These are phyloP conservation scores for Lathamus discolor DNA, from an alignment of 2,113 vertebrate species.

Conservation along the genomic window DNA sequence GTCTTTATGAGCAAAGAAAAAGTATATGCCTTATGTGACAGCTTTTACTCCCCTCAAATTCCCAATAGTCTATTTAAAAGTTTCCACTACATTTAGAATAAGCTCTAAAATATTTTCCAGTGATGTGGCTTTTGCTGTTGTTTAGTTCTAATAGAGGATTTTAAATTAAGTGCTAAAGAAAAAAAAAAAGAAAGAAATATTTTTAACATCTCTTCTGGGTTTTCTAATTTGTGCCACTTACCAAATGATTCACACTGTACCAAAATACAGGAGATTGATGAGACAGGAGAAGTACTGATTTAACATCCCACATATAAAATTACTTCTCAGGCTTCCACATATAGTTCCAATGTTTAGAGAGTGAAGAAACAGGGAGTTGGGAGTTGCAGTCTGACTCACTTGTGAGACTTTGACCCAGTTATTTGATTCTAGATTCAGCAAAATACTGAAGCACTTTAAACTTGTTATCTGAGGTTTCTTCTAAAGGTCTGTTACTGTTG, in stretches of 20 bases:
- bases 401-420: conserved; percentile 67
- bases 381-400: conserved; percentile 56
- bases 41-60: neutral
- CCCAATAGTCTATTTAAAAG: neutral
- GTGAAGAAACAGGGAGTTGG: neutral
- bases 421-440: conserved; percentile 61
- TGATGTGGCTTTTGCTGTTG: neutral
- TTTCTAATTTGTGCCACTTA: conserved; percentile 39
- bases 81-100: neutral
- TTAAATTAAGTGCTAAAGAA: neutral
- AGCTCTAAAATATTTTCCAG: neutral
- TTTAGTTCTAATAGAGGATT: conserved; percentile 1
- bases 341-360: conserved; percentile 57
- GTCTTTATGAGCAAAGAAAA: neutral
- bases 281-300: conserved; percentile 59
- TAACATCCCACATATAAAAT: conserved; percentile 55
- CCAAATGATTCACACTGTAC: conserved; percentile 46
- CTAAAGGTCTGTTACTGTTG: conserved; percentile 62
- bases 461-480: conserved; percentile 53
- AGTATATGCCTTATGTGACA: neutral
- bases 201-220: conserved; percentile 25
- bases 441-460: conserved; percentile 60
- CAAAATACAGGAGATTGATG: conserved; percentile 57
- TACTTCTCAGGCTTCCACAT: conserved; percentile 53
- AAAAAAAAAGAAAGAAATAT: neutral